Percentiles rank a stretch among this genome's conserved stretches.
phyloP scores from a whole-genome alignment of 1,140 invertebrate species.

The Stratiolaelaps scimitus region DNA sequence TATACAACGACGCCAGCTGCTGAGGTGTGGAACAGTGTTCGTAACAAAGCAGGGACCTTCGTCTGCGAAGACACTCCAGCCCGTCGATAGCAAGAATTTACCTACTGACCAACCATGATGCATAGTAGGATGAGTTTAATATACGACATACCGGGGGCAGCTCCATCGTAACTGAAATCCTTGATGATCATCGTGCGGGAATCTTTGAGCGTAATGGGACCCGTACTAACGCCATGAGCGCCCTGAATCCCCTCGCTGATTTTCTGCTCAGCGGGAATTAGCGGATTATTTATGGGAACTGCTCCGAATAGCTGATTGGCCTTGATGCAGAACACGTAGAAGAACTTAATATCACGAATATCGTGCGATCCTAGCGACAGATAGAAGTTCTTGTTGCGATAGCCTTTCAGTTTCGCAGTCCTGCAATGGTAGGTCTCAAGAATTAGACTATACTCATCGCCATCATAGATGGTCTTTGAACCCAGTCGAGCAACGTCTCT shows the following conservation, averaged over 20 bases:
- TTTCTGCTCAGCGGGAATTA: constrained; percentile 2
- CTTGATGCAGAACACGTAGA: constrained; percentile 27
- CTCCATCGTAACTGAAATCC: constrained; percentile 71
- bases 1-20: no score
- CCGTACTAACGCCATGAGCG: constrained; percentile 61
- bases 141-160: constrained; percentile 57
- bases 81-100: not conserved
- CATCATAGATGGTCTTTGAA: no score
- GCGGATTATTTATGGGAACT: not conserved
- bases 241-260: constrained; percentile 16
- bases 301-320: constrained; percentile 27
- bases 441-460: no score
- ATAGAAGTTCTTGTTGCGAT: constrained; percentile 11
- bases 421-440: constrained; percentile 14
- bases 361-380: constrained; percentile 2
- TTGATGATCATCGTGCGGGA: constrained; percentile 73
- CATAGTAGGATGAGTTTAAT: no score
- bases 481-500: no score
- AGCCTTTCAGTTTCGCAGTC: constrained; percentile 8
- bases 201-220: constrained; percentile 71
- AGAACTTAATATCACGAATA: constrained; percentile 13
- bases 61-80: not conserved
- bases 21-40: no score
- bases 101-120: no score
- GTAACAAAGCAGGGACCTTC: not conserved